These are phyloP conservation scores for Wasmannia auropunctata DNA, from an alignment of 1,140 invertebrate genomes.

Conservation along the genomic window DNA sequence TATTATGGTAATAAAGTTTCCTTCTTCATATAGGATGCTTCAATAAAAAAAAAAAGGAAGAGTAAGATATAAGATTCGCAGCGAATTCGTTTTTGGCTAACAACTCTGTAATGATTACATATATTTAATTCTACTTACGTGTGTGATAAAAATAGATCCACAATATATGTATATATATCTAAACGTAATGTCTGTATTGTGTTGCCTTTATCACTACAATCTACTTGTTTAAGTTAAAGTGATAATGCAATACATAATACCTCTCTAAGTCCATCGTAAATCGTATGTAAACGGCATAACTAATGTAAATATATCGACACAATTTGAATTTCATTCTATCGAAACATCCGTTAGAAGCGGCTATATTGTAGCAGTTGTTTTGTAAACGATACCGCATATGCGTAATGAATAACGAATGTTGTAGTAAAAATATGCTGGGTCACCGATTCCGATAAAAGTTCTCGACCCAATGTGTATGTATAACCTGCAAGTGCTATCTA, in stretches of 20 bases:
- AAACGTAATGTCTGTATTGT: slow-evolving; percentile 23
- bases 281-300: slow-evolving; percentile 3
- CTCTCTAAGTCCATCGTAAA: slow-evolving; percentile 4
- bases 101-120: slow-evolving; percentile 4
- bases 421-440: slow-evolving; percentile 71
- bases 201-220: slow-evolving; percentile 3
- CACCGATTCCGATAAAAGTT: slow-evolving; percentile 70
- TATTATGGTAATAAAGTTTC: slow-evolving; percentile 75
- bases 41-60: slow-evolving; percentile 36
- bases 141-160: slow-evolving; percentile 54
- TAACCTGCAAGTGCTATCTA: slow-evolving; percentile 55
- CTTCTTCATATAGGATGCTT: slow-evolving; percentile 62
- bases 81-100: background rate
- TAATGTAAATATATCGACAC: background rate
- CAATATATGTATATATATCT: slow-evolving; percentile 55
- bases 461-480: slow-evolving; percentile 37
- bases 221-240: slow-evolving; percentile 16
- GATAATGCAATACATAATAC: background rate
- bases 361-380: slow-evolving; percentile 57
- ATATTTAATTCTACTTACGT: slow-evolving; percentile 32
- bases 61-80: background rate
- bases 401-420: slow-evolving; percentile 61
- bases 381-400: slow-evolving; percentile 50
- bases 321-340: slow-evolving; percentile 18
- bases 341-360: slow-evolving; percentile 65